Evolutionary conservation across 2,888 invertebrate genomes (phyloP).

Genomic region (Aquatica leii): DNA sequence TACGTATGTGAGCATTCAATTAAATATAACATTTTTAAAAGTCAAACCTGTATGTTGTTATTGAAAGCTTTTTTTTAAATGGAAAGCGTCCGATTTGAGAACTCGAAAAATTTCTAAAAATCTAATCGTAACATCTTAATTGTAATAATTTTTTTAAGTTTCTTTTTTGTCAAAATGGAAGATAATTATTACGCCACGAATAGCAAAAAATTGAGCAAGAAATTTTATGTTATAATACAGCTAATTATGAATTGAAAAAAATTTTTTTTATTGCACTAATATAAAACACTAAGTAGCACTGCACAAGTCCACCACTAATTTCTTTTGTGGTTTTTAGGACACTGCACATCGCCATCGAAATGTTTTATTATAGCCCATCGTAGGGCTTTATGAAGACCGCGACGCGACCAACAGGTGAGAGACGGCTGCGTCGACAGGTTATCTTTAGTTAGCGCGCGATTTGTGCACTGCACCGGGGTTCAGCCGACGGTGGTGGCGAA

Average conservation of each 20-base stretch:
- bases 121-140: too few relatives aligned
- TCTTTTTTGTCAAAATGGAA: slow-evolving; percentile 40
- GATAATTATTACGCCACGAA: slow-evolving; percentile 39
- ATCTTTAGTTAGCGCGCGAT: slow-evolving; percentile 48
- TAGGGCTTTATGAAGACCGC: slow-evolving; percentile 22
- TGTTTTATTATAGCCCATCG: slow-evolving; percentile 24
- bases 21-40: background rate
- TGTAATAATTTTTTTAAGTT: background rate
- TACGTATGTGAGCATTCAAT: background rate
- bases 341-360: slow-evolving; percentile 20
- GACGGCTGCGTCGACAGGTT: slow-evolving; percentile 41
- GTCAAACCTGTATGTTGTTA: background rate
- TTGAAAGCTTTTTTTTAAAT: background rate
- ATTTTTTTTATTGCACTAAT: slow-evolving; percentile 23
- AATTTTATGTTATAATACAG: slow-evolving; percentile 15
- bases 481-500: slow-evolving; percentile 36
- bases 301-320: slow-evolving; percentile 20
- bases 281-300: slow-evolving; percentile 20
- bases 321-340: slow-evolving; percentile 8
- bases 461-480: slow-evolving; percentile 45
- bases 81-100: background rate
- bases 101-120: background rate
- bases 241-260: slow-evolving; percentile 20
- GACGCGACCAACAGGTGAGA: slow-evolving; percentile 44
- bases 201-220: slow-evolving; percentile 37